A percentile compares a stretch with the other conserved stretches of the same genome.
Evolutionary conservation across 92 coral and sea anemone species (phyloP).

Genomic region (Heteractis magnifica): DNA sequence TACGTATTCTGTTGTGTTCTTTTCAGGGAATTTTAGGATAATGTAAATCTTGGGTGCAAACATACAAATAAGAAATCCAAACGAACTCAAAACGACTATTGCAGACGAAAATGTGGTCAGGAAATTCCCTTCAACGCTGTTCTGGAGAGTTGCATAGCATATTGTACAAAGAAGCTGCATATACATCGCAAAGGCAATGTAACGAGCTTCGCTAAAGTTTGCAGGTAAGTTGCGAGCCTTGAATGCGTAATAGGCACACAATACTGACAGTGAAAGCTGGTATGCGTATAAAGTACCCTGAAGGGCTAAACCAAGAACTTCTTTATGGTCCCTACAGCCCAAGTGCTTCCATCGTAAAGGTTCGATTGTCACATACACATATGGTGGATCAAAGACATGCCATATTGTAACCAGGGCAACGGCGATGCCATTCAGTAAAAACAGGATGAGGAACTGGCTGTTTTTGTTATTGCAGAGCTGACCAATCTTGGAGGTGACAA

Average conservation of each 20-base stretch:
- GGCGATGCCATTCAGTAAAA: conserved; percentile 49
- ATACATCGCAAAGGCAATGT: conserved; percentile 74
- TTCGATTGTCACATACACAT: conserved; percentile 39
- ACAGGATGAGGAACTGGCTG: conserved; percentile 48
- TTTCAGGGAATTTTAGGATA: conserved; percentile 64
- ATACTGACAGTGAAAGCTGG: conserved; percentile 44
- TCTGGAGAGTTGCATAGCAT: conserved; percentile 45
- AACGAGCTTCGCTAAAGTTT: conserved; percentile 76
- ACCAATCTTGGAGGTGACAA: conserved; percentile 33
- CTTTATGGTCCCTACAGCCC: conserved; percentile 31
- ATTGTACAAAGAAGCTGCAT: conserved; percentile 56
- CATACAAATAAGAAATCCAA: conserved; percentile 66
- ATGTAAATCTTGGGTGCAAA: conserved; percentile 66
- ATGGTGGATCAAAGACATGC: conserved; percentile 57
- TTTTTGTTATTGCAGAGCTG: conserved; percentile 39
- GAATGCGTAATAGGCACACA: conserved; percentile 69
- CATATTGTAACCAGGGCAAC: conserved; percentile 33
- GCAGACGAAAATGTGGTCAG: conserved; percentile 37
- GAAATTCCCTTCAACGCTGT: conserved; percentile 44
- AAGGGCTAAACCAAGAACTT: conserved; percentile 27
- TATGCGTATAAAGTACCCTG: conserved; percentile 35
- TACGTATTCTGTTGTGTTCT: conserved; percentile 68
- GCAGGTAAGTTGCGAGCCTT: conserved; percentile 76
- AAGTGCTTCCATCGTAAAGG: conserved; percentile 32
- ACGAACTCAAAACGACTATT: conserved; percentile 44